Evolutionary conservation across 2,113 vertebrate genomes (phyloP).

Genomic region (Psilopsiagon aymara): DNA sequence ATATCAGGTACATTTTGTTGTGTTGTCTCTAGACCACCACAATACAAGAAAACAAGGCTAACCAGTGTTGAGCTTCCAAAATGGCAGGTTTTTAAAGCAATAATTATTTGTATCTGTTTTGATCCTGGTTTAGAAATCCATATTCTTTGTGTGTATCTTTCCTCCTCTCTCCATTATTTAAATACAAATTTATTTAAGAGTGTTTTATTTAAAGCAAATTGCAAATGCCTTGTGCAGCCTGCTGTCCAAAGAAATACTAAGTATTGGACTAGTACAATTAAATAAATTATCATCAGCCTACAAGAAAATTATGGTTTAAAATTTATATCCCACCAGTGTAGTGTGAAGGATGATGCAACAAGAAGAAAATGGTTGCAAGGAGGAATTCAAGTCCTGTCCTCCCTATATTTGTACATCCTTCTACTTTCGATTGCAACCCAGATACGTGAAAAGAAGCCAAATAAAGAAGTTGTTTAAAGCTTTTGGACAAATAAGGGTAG

Average conservation of each 20-base stretch:
- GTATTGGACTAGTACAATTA: not conserved
- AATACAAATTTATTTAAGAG: not conserved
- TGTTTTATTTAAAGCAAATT: not conserved
- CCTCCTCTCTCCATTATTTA: not conserved
- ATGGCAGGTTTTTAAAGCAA: not conserved
- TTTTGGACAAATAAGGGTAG: not conserved
- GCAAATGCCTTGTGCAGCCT: not conserved
- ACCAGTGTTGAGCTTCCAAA: not conserved
- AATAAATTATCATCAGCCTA: not conserved
- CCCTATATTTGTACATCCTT: not conserved
- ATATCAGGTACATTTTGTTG: not conserved
- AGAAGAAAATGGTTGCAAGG: not conserved
- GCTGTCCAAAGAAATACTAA: not conserved
- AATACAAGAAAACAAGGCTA: not conserved
- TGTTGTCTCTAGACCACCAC: not conserved
- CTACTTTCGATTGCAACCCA: not conserved
- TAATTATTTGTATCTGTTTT: not conserved
- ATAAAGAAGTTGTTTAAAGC: not conserved
- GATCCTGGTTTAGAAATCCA: not conserved
- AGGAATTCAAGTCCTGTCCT: not conserved
- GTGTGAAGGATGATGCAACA: not conserved
- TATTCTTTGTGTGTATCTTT: not conserved
- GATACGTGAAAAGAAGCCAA: not conserved
- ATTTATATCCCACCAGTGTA: not conserved
- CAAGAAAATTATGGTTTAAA: not conserved